phyloP scores from a whole-genome alignment of 2,113 vertebrate species.

The Dunckerocampus dactyliophorus region DNA sequence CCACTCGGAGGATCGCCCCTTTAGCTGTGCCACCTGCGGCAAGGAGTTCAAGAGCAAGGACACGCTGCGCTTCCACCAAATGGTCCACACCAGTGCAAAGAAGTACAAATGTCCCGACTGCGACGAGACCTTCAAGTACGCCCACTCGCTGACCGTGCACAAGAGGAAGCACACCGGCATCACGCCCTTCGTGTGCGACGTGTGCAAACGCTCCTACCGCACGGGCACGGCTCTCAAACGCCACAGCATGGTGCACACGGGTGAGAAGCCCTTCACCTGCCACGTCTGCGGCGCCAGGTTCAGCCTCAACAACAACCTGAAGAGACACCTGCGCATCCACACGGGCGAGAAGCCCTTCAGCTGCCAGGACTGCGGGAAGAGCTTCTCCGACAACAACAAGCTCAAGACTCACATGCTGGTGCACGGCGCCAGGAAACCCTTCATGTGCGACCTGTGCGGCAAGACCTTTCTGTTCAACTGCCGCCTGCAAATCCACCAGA shows the following conservation, averaged over 20 bases:
- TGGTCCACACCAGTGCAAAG: conserved; percentile 55
- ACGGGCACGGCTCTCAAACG: conserved; percentile 57
- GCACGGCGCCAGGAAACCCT: conserved; percentile 60
- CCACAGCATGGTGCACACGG: conserved; percentile 59
- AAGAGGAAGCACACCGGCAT: conserved; percentile 65
- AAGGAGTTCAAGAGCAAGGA: conserved; percentile 69
- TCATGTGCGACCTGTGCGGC: conserved; percentile 66
- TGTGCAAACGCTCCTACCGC: conserved; percentile 56
- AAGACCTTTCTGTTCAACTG: conserved; percentile 70
- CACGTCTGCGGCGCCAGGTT: conserved; percentile 64
- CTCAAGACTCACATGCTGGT: conserved; percentile 67
- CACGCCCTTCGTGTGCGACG: conserved; percentile 48
- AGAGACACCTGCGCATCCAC: conserved; percentile 63
- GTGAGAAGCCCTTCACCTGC: conserved; percentile 67
- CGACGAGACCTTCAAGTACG: conserved; percentile 62
- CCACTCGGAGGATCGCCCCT: conserved; percentile 61
- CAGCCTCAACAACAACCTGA: conserved; percentile 66
- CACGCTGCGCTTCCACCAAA: conserved; percentile 66
- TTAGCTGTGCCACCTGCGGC: conserved; percentile 55
- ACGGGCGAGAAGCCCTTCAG: conserved; percentile 63
- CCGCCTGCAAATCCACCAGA: conserved; percentile 58
- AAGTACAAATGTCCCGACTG: conserved; percentile 63
- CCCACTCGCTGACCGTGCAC: conserved; percentile 62
- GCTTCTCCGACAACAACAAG: conserved; percentile 64
- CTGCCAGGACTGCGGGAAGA: conserved; percentile 60